Evolutionary conservation across 2,113 vertebrate species (phyloP), one percentile per base, ranked within the genome.

Genomic region (Salminus brasiliensis): DNA sequence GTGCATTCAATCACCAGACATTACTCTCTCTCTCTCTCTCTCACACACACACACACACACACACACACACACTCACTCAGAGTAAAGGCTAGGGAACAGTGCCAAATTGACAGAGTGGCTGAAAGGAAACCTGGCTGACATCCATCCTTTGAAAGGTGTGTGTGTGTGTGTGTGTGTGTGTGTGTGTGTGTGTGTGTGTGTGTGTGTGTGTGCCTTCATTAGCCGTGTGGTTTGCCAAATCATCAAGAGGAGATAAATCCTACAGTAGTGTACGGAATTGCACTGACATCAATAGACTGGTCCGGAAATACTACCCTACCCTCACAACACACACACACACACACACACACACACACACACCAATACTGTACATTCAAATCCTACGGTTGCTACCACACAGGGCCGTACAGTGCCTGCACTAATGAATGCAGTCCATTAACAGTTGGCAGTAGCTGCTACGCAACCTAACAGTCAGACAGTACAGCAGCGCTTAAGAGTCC

Each of bases 71-170:
- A 81, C 34, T 27, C 4, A 59, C 53, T 59, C 2, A 59, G 21
- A 55, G 63, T 57, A 39, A 41, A 78, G 41, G 30, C 52, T 27
- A 36, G 10, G n/a, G 29, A 23, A 57, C 43, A 29, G 52, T 23
- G 59, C 67, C n/a, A 21, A 66, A 78, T 69, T 80, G 71, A 82
- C 71, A 74, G 83, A 85, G 74, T 79, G 63, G 75, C 63, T 85
- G 72, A 86, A 82, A 85, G 41, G 70, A 60, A 77, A 78, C 55
- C 47, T 87, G 83, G 84, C 75, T 5, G 21, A 68, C 39, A 72
- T 80, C 71, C 78, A 88, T 55, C 52, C 72, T 18, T 57, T 65
- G 36, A 81, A 55, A 81, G 30, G 27, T 66, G 10, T 67, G 57
- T 67, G 45, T 72, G 45, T 57, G 67, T 71, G 57, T 45, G 36